Conservation (phyloP, 2,888 invertebrate genomes). For the Tortricodes alternella region DNA sequence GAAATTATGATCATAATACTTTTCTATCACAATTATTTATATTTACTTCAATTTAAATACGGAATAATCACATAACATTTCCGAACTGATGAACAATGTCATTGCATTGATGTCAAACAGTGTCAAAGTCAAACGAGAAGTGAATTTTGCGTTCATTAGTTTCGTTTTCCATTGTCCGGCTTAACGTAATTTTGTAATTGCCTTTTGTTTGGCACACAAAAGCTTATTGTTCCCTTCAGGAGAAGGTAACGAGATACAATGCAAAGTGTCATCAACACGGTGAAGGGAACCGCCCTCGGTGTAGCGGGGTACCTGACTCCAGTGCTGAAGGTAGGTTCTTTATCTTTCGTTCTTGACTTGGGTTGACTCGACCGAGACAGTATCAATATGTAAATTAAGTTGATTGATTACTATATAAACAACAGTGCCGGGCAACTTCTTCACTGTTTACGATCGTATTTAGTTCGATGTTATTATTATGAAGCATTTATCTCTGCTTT, state of each 20-base stretch:
- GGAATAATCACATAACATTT: neutral
- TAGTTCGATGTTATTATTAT: neutral
- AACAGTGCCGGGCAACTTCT: neutral
- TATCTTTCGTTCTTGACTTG: constrained; percentile 26
- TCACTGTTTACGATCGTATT: neutral
- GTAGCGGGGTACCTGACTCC: constrained; percentile 98
- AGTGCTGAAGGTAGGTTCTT: constrained; percentile 90
- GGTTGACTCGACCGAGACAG: constrained; percentile 17
- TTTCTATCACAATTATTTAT: neutral
- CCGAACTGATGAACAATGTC: constrained; percentile 18
- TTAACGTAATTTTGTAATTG: constrained; percentile 9
- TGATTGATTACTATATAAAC: constrained; percentile 27
- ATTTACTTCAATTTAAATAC: neutral
- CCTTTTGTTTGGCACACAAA: constrained; percentile 24
- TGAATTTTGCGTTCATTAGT: constrained; percentile 1
- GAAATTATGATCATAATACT: neutral
- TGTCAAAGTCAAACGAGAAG: constrained; percentile 6
- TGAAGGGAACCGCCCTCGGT: constrained; percentile 97
- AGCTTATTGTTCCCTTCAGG: constrained; percentile 3
- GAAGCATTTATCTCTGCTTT: neutral
- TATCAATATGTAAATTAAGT: constrained; percentile 26
- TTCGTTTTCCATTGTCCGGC: constrained; percentile 20
- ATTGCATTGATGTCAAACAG: neutral
- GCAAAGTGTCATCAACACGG: constrained; percentile 97
- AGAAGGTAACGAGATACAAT: constrained; percentile 70